Evolutionary conservation across 2,888 invertebrate genomes (phyloP).

Genomic region (Amphipyra tragopoginis): DNA sequence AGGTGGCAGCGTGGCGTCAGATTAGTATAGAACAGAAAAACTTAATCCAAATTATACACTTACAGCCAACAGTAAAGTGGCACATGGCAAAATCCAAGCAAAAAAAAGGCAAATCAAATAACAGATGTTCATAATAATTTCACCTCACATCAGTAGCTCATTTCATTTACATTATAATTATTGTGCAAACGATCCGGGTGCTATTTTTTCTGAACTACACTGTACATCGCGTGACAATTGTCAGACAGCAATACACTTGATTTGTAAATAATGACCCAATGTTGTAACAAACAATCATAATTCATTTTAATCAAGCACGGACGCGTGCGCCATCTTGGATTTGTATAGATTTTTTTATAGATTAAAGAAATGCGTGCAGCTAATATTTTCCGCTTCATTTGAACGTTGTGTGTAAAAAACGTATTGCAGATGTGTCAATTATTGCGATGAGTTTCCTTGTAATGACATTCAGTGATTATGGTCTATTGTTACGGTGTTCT

Average conservation of each 20-base stretch:
- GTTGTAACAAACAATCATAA: conserved; percentile 77
- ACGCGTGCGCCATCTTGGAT: conserved; percentile 69
- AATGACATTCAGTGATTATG: conserved; percentile 57
- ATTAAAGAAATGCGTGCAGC: conserved; percentile 80
- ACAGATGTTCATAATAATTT: conserved; percentile 50
- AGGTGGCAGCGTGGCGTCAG: background rate
- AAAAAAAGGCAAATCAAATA: conserved; percentile 30
- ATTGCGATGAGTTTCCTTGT: conserved; percentile 68
- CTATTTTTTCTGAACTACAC: conserved; percentile 51
- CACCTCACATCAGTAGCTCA: conserved; percentile 50
- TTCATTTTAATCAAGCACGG: conserved; percentile 76
- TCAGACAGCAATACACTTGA: conserved; percentile 74
- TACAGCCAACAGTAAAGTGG: conserved; percentile 17
- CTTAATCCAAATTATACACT: conserved; percentile 20
- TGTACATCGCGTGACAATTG: conserved; percentile 73
- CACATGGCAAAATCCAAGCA: conserved; percentile 7
- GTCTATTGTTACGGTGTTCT: conserved; percentile 63
- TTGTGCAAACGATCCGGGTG: conserved; percentile 47
- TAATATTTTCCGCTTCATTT: conserved; percentile 81
- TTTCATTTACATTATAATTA: conserved; percentile 59
- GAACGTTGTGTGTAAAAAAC: conserved; percentile 67
- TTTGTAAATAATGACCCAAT: conserved; percentile 85
- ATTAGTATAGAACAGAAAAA: conserved; percentile 18
- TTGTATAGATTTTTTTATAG: conserved; percentile 47
- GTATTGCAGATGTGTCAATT: conserved; percentile 73